These are phyloP conservation scores for Dryobates pubescens DNA, from an alignment of 2,797 vertebrate species.

Conservation along the genomic window DNA sequence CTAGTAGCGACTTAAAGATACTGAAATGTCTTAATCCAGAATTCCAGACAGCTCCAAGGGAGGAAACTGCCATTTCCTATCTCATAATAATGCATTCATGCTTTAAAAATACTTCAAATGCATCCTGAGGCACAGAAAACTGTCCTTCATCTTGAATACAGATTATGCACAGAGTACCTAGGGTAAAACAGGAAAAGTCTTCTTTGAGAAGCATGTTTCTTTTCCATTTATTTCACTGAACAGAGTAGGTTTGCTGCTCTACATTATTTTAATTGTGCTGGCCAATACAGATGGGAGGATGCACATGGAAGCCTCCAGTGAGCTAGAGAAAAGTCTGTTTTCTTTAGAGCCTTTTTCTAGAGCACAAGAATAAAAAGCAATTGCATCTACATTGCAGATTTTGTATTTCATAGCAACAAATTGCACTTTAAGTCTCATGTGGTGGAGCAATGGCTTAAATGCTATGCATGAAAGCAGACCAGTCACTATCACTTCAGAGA, in stretches of 20 bases:
- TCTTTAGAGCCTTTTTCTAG: neutral
- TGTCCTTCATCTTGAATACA: conserved; percentile 34
- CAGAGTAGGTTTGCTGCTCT: neutral
- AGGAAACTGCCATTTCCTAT: conserved; percentile 50
- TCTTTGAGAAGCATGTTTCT: neutral
- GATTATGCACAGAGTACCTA: neutral
- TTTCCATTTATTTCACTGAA: neutral
- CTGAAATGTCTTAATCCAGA: neutral
- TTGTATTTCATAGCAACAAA: neutral
- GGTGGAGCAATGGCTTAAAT: neutral
- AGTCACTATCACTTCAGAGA: neutral
- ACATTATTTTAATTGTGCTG: neutral
- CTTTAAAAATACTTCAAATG: conserved; percentile 57
- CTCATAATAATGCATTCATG: conserved; percentile 33
- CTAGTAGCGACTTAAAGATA: neutral
- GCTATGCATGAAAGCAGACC: neutral
- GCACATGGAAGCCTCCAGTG: neutral
- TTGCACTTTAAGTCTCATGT: neutral
- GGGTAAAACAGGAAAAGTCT: neutral
- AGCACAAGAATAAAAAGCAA: neutral
- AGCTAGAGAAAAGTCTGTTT: neutral
- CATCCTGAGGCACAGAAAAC: conserved; percentile 17
- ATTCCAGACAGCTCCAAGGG: conserved; percentile 8
- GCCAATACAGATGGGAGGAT: neutral
- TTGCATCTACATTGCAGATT: neutral